Percentiles rank a stretch among this genome's conserved stretches.
These are phyloP conservation scores for Phasianus colchicus DNA, from an alignment of 2,113 vertebrate species.

Conservation along the genomic window DNA sequence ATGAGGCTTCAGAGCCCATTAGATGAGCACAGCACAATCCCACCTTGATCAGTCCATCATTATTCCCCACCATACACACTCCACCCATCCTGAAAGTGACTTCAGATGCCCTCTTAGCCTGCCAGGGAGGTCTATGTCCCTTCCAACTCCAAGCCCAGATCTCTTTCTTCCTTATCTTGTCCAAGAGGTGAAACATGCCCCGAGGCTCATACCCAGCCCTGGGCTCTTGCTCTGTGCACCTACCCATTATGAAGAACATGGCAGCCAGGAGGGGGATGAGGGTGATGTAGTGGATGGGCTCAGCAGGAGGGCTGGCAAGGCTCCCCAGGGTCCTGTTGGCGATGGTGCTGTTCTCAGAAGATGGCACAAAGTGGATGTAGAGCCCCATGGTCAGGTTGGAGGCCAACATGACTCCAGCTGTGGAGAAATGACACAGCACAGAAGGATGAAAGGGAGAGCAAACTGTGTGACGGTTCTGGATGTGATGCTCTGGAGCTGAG, in stretches of 20 bases:
- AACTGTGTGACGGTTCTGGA: accelerated
- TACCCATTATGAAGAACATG: constrained; percentile 93
- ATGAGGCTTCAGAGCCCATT: background rate
- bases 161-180: background rate
- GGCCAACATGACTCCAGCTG: constrained; percentile 86
- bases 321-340: background rate
- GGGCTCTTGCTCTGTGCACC: background rate
- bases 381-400: constrained; percentile 87
- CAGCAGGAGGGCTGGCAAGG: background rate
- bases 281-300: constrained; percentile 42
- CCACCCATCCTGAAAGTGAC: background rate
- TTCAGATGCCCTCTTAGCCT: background rate
- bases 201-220: background rate
- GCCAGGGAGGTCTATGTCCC: background rate
- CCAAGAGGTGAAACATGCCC: accelerated
- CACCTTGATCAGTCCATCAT: background rate
- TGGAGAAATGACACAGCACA: background rate
- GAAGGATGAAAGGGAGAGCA: accelerated
- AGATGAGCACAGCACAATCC: background rate
- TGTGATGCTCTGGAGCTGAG: background rate
- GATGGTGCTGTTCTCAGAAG: background rate
- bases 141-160: background rate
- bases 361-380: constrained; percentile 62
- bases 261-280: constrained; percentile 88
- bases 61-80: background rate